Conservation (phyloP, 2,888 invertebrate genomes). For the Protophormia terraenovae region DNA sequence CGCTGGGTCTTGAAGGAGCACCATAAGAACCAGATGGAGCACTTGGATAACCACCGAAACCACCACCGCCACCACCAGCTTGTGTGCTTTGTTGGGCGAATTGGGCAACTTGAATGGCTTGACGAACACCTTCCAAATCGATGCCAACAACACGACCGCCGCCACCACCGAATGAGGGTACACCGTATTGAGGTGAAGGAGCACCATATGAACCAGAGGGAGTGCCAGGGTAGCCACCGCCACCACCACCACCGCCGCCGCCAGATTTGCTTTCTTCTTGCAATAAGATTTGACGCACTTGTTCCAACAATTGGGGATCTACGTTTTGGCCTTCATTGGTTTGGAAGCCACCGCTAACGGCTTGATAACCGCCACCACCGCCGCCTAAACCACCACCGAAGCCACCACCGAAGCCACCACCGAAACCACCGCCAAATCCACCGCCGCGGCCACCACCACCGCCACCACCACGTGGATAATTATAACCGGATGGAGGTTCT, state of each 20-base stretch:
- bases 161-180: conserved; percentile 83
- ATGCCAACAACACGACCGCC: conserved; percentile 87
- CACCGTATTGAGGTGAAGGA: conserved; percentile 86
- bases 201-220: conserved; percentile 83
- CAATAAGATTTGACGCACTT: conserved; percentile 91
- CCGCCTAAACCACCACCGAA: conserved; percentile 79
- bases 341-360: conserved; percentile 89
- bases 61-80: conserved; percentile 82
- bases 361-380: conserved; percentile 88
- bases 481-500: conserved; percentile 90
- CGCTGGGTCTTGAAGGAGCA: conserved; percentile 84
- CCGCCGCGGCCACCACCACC: conserved; percentile 82
- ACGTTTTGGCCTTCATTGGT: conserved; percentile 92
- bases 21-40: conserved; percentile 84
- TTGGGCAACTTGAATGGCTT: conserved; percentile 93
- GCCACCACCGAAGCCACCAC: conserved; percentile 81
- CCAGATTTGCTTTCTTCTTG: conserved; percentile 88
- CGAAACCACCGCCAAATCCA: conserved; percentile 77
- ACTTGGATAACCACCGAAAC: conserved; percentile 81
- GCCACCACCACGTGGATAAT: conserved; percentile 87
- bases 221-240: conserved; percentile 82
- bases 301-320: conserved; percentile 90
- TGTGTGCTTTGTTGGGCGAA: conserved; percentile 91
- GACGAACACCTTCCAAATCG: conserved; percentile 92
- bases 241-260: conserved; percentile 82